Evolutionary conservation across 1,140 invertebrate genomes (phyloP), one percentile per base, ranked within the genome.

Genomic region (Lethocerus indicus): DNA sequence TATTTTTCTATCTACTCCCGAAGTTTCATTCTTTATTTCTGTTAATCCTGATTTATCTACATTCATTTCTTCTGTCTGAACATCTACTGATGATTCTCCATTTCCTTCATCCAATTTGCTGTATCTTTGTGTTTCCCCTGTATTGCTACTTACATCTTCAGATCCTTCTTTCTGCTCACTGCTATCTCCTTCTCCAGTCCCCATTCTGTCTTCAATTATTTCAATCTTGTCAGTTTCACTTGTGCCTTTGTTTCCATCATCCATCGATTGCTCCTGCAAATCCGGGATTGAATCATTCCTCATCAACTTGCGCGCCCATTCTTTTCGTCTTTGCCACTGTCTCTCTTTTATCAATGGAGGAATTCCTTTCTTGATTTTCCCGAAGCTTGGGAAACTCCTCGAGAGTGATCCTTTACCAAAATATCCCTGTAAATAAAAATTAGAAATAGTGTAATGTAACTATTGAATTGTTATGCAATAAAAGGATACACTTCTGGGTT

Each of bases 321-420:
- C 46, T 56, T 60, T 53, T 56, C 61, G 52, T 49, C 43, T 55
- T 51, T 59, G 32, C 57, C 59, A 60, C 45, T 64, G 63, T 21
- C 54, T 57, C 54, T 59, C 56, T 52, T 67, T 61, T 49, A 76
- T 68, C 69, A 32, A 60, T 56, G 43, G 63, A 63, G 36, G 61
- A 62, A 39, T 54, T 60, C 35, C 55, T 48, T 58, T n/a, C n/a
- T n/a, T n/a, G n/a, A n/a, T n/a, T n/a, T 66, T 65, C 13, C 64
- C 62, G 56, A 68, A 67, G 24, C 61, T 61, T 26, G 78, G 79
- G 54, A 67, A 69, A 28, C 74, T 72, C 35, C 73, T 67, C 1
- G 78, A 81, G 12, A 71, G 59, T 27, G 72, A 75, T 26, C 78
- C 78, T 69, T 83, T 83, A 1, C 82, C 81, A 67, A 80, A 85